These are phyloP conservation scores for Cepaea nemoralis DNA, from an alignment of 1,140 invertebrate genomes.

Conservation along the genomic window DNA sequence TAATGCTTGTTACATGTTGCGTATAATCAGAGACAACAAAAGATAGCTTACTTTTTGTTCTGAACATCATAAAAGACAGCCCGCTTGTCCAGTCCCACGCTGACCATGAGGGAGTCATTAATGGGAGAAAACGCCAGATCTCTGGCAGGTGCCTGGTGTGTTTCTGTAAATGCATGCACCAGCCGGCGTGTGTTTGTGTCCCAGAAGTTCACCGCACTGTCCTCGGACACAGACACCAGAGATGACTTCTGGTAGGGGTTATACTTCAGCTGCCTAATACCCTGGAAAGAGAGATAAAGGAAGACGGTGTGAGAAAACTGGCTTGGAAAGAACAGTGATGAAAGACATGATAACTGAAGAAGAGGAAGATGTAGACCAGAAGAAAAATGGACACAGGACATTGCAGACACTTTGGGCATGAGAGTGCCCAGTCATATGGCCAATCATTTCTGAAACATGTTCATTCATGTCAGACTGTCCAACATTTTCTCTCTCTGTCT, in stretches of 20 bases:
- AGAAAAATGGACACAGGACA: too few species aligned
- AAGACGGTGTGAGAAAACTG: too few species aligned
- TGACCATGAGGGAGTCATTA: slow-evolving; percentile 70
- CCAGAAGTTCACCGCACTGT: slow-evolving; percentile 70
- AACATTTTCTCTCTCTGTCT: too few species aligned
- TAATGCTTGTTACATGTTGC: too few species aligned
- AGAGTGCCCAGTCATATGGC: too few species aligned
- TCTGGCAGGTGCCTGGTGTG: slow-evolving; percentile 68
- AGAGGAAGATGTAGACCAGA: too few species aligned
- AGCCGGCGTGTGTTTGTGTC: slow-evolving; percentile 66
- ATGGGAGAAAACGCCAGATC: slow-evolving; percentile 71
- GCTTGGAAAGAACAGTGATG: too few species aligned
- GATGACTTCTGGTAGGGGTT: slow-evolving; percentile 65
- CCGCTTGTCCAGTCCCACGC: slow-evolving; percentile 72
- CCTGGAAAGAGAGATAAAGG: slow-evolving; percentile 52
- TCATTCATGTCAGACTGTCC: too few species aligned
- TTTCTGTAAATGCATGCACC: slow-evolving; percentile 61
- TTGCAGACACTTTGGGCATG: too few species aligned
- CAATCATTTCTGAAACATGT: too few species aligned
- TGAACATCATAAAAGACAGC: slow-evolving; percentile 70
- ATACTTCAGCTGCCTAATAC: slow-evolving; percentile 68
- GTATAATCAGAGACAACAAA: too few species aligned
- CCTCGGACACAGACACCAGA: slow-evolving; percentile 69
- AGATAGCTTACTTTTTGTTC: slow-evolving; percentile 66
- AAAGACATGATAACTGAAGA: too few species aligned